phyloP scores from a whole-genome alignment of 1,140 invertebrate species.

The Saccostrea glomerata region DNA sequence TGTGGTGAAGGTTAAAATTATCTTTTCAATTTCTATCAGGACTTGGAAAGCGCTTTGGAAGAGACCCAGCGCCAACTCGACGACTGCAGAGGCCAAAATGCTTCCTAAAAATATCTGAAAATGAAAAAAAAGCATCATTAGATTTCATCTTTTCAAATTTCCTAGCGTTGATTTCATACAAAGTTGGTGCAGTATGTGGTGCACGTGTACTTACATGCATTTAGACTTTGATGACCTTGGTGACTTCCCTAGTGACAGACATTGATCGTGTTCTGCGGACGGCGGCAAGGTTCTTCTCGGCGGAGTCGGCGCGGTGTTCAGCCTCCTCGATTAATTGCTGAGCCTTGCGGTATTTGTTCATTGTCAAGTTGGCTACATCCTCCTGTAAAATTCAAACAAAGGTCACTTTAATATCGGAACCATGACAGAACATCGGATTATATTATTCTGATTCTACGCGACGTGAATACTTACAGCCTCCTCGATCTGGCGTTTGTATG shows the following conservation, averaged over 20 bases:
- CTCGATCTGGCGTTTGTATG: slow-evolving; percentile 78
- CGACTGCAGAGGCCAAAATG: slow-evolving; percentile 69
- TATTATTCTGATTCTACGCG: background rate
- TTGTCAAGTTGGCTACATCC: slow-evolving; percentile 78
- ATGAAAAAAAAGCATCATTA: background rate
- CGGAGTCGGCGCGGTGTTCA: slow-evolving; percentile 76
- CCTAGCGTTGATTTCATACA: background rate
- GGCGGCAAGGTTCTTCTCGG: slow-evolving; percentile 76
- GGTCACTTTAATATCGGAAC: background rate
- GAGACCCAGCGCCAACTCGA: slow-evolving; percentile 74
- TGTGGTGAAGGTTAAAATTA: background rate
- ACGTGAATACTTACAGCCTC: slow-evolving; percentile 76
- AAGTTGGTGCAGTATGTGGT: background rate
- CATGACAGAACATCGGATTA: background rate
- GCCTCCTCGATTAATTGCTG: slow-evolving; percentile 77
- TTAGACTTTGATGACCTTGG: slow-evolving; percentile 70
- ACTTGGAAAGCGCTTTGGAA: slow-evolving; percentile 75
- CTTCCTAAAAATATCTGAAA: slow-evolving; percentile 40
- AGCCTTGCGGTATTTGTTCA: slow-evolving; percentile 80
- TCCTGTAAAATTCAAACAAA: slow-evolving; percentile 70
- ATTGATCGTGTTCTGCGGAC: slow-evolving; percentile 75
- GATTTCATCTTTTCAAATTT: background rate
- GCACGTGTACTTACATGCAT: slow-evolving; percentile 48
- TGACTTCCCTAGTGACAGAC: slow-evolving; percentile 76
- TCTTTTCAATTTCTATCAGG: slow-evolving; percentile 62